Evolutionary conservation across 1,140 invertebrate genomes (phyloP).

Genomic region (Eulimnadia texana): DNA sequence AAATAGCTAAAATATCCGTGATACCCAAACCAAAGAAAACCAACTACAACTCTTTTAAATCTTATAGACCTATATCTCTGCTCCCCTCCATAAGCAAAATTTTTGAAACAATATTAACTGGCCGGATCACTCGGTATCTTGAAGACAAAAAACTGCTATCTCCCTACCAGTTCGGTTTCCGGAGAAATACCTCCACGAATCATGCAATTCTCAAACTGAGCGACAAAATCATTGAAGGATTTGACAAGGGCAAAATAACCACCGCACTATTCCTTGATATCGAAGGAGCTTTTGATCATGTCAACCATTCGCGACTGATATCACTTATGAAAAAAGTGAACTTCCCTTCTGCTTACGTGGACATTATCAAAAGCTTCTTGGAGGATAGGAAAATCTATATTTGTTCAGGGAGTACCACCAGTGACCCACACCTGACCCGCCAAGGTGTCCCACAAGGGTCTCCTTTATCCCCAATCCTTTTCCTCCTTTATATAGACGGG

Average conservation of each 20-base stretch:
- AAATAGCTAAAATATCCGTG: neutral
- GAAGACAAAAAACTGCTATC: conserved; percentile 1
- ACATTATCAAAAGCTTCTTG: neutral
- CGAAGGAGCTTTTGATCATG: conserved; percentile 5
- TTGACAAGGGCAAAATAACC: conserved; percentile 5
- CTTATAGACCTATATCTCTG: neutral
- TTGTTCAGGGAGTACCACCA: neutral
- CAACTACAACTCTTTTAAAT: neutral
- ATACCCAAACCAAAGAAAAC: conserved; percentile 1
- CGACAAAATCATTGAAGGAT: conserved; percentile 4
- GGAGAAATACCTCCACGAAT: neutral
- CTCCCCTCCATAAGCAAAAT: neutral
- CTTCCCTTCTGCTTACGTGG: neutral
- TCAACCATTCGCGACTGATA: neutral
- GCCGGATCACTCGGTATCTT: neutral
- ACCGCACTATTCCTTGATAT: neutral
- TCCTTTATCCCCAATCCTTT: neutral
- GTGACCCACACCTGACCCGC: neutral
- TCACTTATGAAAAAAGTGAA: neutral
- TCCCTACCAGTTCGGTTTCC: neutral
- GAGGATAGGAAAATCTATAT: neutral
- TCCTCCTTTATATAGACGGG: conserved; percentile 4
- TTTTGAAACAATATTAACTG: conserved; percentile 1
- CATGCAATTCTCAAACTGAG: neutral
- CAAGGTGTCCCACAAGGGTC: conserved; percentile 7